Evolutionary conservation across 2,888 invertebrate species (phyloP).

Genomic region (Troides aeacus): DNA sequence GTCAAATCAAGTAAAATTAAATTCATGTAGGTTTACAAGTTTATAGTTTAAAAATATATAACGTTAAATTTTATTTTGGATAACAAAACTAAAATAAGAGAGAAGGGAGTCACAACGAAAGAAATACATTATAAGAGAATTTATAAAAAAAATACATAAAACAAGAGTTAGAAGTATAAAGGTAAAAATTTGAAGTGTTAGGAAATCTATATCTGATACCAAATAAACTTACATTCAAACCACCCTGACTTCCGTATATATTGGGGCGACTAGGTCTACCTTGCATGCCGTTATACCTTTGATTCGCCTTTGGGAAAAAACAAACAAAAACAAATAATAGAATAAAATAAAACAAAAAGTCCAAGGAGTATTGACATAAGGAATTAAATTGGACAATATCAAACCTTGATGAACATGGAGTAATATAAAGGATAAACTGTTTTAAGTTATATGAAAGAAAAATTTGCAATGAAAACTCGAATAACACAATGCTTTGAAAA

Average conservation of each 20-base stretch:
- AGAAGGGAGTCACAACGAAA: neutral
- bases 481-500: neutral
- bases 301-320: constrained; percentile 62
- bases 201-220: neutral
- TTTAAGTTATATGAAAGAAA: neutral
- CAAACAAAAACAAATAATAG: constrained; percentile 32
- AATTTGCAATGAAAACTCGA: neutral
- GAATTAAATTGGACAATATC: neutral
- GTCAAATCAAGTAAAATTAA: too few species aligned
- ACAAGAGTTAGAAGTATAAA: neutral
- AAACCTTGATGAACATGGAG: neutral
- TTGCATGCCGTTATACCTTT: constrained; percentile 65
- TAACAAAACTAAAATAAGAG: too few species aligned
- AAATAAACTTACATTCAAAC: constrained; percentile 65
- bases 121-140: neutral
- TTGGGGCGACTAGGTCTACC: constrained; percentile 60
- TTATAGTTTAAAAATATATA: too few species aligned
- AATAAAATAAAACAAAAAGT: constrained; percentile 29
- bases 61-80: too few species aligned
- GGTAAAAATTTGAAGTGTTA: neutral
- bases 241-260: constrained; percentile 65
- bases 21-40: too few species aligned
- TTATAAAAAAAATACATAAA: neutral
- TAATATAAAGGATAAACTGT: neutral
- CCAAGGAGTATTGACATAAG: constrained; percentile 8